These are phyloP conservation scores for Heterocephalus glaber DNA, from an alignment of 2,113 vertebrate species.

Conservation along the genomic window DNA sequence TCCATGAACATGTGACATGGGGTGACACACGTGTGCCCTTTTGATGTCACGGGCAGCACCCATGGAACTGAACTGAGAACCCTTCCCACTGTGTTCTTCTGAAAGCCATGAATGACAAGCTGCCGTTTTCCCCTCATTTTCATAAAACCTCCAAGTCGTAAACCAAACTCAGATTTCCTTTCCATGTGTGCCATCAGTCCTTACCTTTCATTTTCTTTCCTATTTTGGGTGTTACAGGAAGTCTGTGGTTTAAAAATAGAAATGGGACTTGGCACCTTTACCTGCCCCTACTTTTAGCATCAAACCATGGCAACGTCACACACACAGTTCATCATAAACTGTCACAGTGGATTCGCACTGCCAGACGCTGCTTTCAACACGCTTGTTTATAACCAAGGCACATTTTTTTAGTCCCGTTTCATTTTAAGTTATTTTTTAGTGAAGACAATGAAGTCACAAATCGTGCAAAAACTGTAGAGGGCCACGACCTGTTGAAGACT, in stretches of 20 bases:
- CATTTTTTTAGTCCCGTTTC: not conserved
- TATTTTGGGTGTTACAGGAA: slow-evolving; percentile 63
- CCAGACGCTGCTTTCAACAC: not conserved
- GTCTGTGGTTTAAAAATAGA: slow-evolving; percentile 70
- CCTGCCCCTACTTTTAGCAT: slow-evolving; percentile 63
- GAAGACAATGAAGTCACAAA: not conserved
- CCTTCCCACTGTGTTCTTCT: accelerated
- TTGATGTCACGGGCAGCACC: not conserved
- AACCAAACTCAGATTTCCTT: not conserved
- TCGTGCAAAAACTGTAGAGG: not conserved
- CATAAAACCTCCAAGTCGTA: not conserved
- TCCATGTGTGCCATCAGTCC: not conserved
- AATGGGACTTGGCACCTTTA: slow-evolving; percentile 60
- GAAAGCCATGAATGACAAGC: not conserved
- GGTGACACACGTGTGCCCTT: accelerated
- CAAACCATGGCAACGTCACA: slow-evolving; percentile 37
- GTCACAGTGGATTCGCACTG: not conserved
- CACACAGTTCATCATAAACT: slow-evolving; percentile 6
- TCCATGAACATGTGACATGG: accelerated
- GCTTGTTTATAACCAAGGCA: not conserved
- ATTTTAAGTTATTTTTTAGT: not conserved
- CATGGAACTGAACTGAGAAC: not conserved
- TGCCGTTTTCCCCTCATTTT: not conserved
- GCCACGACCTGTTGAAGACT: not conserved
- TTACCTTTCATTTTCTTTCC: slow-evolving; percentile 43